Base-by-base conservation (phyloP, 2,113 vertebrate genomes). In the Apistogramma diplotaenia region DNA sequence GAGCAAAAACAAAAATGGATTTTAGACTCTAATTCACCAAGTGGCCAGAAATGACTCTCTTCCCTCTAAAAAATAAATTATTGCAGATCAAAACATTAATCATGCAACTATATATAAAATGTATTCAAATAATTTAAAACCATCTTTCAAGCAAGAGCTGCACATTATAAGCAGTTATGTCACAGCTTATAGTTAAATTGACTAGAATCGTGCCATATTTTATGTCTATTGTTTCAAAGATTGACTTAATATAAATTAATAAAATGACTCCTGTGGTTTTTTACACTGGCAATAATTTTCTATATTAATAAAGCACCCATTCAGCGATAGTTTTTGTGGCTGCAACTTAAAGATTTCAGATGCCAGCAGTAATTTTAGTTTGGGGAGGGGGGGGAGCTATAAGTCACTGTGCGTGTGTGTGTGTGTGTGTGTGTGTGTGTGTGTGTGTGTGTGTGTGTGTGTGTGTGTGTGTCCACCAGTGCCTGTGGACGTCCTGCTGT, bases 231-330 rank as follows among this genome's bases (percentile, higher is more conserved):
- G 18, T 29, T 8, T 33, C 27, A 43, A 46, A 7, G 29, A 27
- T 37, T 33, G 21, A 23, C 10, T 19, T 40, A 19, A 19, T 55
- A 21, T 40, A 57, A 57, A n/a, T n/a, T n/a, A n/a, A n/a, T 37
- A 25, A 75, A 75, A 57, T 0, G 8, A 0, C 21, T 1, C 3
- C 25, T 2, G 4, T 43, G 13, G n/a, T n/a, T n/a, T n/a, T 43
- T 65, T 46, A 65, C 21, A 18, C 21, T 46, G 61, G 37, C 37
- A 43, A 25, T 65, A 25, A 25, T 27, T 43, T 16, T 65, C 6
- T 65, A 62, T 8, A 7, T n/a, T 62, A 40, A 40, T 21, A 62
- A 19, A 40, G 35, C 35, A 15, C 15, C 40, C n/a, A 40, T 1
- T 37, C 33, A 37, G 33, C 33, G n/a, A 27, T 61, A 37, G 33